phyloP scores from a whole-genome alignment of 2,113 vertebrate species.

The Ochotona curzoniae region DNA sequence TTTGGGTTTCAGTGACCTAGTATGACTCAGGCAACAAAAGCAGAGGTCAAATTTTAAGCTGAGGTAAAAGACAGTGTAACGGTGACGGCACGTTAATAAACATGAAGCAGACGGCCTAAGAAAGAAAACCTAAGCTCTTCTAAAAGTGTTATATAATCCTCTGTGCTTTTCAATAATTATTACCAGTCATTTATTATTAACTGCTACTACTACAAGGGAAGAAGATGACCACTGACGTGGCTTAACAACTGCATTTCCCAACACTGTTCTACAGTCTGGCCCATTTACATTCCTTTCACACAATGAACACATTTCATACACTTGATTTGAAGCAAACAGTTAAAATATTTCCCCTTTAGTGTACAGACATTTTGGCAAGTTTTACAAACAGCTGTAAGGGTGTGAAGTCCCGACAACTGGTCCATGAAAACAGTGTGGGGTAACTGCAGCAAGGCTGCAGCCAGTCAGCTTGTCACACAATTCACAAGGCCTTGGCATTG shows the following conservation, averaged over 20 bases:
- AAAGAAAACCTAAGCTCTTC: slow-evolving; percentile 59
- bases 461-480: slow-evolving; percentile 36
- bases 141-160: slow-evolving; percentile 35
- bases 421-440: slow-evolving; percentile 6
- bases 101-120: slow-evolving; percentile 45
- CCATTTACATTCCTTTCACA: slow-evolving; percentile 43
- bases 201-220: slow-evolving; percentile 46
- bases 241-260: slow-evolving; percentile 46
- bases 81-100: slow-evolving; percentile 66
- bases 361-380: slow-evolving; percentile 25
- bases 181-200: not conserved
- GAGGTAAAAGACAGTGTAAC: slow-evolving; percentile 36
- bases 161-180: slow-evolving; percentile 42
- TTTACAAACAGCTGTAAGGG: slow-evolving; percentile 41
- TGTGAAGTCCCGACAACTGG: slow-evolving; percentile 42
- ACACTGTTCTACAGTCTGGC: slow-evolving; percentile 48
- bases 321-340: slow-evolving; percentile 55
- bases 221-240: slow-evolving; percentile 30
- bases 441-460: not conserved
- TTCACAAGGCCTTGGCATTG: slow-evolving; percentile 28
- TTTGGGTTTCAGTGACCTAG: slow-evolving; percentile 72
- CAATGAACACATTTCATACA: slow-evolving; percentile 62
- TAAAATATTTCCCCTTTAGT: not conserved
- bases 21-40: slow-evolving; percentile 56
- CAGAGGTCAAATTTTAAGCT: slow-evolving; percentile 66